Conservation (phyloP, 2,888 invertebrate genomes). For the Apamea epomidion region DNA sequence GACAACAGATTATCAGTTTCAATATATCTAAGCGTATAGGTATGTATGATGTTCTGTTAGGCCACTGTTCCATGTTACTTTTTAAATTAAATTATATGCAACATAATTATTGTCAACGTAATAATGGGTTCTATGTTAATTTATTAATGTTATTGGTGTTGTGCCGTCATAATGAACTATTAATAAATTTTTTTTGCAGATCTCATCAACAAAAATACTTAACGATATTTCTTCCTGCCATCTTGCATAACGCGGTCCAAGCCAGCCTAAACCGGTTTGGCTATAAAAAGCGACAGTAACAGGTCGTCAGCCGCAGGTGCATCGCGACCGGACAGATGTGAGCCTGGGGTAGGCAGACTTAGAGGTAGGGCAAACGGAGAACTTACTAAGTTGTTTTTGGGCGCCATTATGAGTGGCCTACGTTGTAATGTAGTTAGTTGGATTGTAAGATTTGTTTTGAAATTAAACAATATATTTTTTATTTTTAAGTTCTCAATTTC, state of each 20-base stretch:
- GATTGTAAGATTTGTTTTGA: not conserved
- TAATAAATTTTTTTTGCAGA: not conserved
- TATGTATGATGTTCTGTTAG: too few relatives aligned
- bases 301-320: conserved; percentile 88
- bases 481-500: too few relatives aligned
- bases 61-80: too few relatives aligned
- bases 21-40: too few relatives aligned
- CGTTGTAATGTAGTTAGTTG: not conserved
- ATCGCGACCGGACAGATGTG: conserved; percentile 77
- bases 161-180: too few relatives aligned
- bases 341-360: conserved; percentile 54
- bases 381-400: conserved; percentile 34
- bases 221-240: conserved; percentile 9
- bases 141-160: too few relatives aligned
- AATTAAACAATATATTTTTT: not conserved
- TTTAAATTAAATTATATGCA: too few relatives aligned
- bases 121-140: too few relatives aligned
- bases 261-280: conserved; percentile 77
- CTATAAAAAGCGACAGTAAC: conserved; percentile 85
- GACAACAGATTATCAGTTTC: too few relatives aligned
- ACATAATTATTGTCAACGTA: too few relatives aligned
- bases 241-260: conserved; percentile 69
- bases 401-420: not conserved
- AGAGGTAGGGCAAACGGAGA: conserved; percentile 45
- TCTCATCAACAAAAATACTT: not conserved